These are phyloP conservation scores for Flexamia atlantica DNA, from an alignment of 2,888 invertebrate species.

Conservation along the genomic window DNA sequence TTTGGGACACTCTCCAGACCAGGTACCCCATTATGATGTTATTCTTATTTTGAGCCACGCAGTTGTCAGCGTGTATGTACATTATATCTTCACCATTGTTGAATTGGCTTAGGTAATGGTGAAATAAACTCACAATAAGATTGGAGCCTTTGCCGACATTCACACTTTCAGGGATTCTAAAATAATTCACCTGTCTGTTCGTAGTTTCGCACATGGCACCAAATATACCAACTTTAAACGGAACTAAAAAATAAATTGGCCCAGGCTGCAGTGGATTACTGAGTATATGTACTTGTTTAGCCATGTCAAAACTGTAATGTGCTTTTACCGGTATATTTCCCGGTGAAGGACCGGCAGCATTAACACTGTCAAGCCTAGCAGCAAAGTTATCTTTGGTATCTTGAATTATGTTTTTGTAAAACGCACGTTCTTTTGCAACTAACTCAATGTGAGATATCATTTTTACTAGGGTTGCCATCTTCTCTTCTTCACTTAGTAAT, in stretches of 20 bases:
- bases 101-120: constrained; percentile 52
- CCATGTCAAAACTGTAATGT: constrained; percentile 65
- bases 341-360: not conserved
- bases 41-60: constrained; percentile 67
- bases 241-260: constrained; percentile 63
- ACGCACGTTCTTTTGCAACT: constrained; percentile 40
- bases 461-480: constrained; percentile 40
- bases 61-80: constrained; percentile 64
- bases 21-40: constrained; percentile 54
- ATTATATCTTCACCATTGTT: constrained; percentile 56
- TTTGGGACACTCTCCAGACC: not conserved
- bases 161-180: constrained; percentile 61
- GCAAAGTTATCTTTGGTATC: not conserved
- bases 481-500: constrained; percentile 24
- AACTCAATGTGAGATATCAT: constrained; percentile 30
- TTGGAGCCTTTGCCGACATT: constrained; percentile 55
- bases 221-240: constrained; percentile 65
- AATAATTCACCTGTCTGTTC: constrained; percentile 61
- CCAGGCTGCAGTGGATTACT: constrained; percentile 65
- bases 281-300: constrained; percentile 65
- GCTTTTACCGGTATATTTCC: constrained; percentile 4
- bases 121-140: constrained; percentile 55
- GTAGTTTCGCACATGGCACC: constrained; percentile 64
- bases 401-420: constrained; percentile 44
- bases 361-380: not conserved